Base-by-base conservation (phyloP, 2,888 invertebrate species). In the Choreutis nemorana region DNA sequence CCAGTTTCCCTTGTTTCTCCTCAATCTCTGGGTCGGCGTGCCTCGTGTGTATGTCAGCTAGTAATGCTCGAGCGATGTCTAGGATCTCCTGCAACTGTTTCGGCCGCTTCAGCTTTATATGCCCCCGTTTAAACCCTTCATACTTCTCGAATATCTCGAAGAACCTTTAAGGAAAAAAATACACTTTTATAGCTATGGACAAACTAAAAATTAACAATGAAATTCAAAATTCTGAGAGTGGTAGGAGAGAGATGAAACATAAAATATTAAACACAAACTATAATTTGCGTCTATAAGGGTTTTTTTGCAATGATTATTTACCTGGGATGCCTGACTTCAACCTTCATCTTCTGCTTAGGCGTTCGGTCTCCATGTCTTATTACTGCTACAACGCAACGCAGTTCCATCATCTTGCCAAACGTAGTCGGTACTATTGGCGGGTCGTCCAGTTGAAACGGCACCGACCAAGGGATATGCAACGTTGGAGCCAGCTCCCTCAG, bases 311-410 rank as follows among this genome's bases (percentile, higher is more conserved):
- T n/a, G n/a, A n/a, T n/a, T 34, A 60, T 79, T 64, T 67, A 93
- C 91, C 94, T 94, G 2, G 90, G 91, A 83, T 97, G 96, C 29
- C 96, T 83, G 8, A 97, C 97, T 83, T 97, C 97, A 42, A 98
- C 97, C 72, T 99, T 99, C 98, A 99, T 99, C 79, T 99, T 99
- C 78, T 99, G 99, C 63, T 99, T 99, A 0, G 99, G 99, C 8
- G 99, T 99, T 41, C 99, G 82, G 67, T 99, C 99, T 0, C 99
- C 99, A 56, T 99, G 99, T 34, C 99, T 79, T 36, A 99, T 98
- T 4, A 99, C 94, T 13, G 94, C 99, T 22, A 97, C 95, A 2
- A 99, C 98, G 64, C 98, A 98, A 15, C 99, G 81, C 36, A 89
- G 57, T 47, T 89, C 88, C 88, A 89, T 88, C 94, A 98, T 96